These are phyloP conservation scores for Taurulus bubalis DNA, from an alignment of 2,113 vertebrate species.

Conservation along the genomic window DNA sequence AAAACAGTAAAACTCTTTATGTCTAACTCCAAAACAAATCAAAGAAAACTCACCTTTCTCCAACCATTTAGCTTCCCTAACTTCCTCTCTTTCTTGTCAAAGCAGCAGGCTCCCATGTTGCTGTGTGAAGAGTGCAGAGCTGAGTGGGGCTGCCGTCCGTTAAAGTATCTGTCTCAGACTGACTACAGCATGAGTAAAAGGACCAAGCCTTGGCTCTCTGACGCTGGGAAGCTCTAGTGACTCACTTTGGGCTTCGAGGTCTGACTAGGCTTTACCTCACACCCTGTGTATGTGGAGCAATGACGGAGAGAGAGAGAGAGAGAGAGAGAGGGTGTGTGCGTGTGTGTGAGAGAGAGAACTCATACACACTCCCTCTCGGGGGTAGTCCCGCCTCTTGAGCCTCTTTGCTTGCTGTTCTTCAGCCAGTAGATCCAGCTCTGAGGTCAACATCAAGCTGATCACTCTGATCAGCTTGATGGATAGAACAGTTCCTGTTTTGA, in stretches of 20 bases:
- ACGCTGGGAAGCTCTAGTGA: constrained; percentile 72
- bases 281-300: constrained; percentile 55
- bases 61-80: constrained; percentile 81
- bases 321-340: constrained; percentile 17
- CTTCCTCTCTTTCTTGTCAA: constrained; percentile 84
- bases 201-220: constrained; percentile 62
- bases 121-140: constrained; percentile 53
- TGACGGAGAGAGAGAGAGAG: constrained; percentile 2
- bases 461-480: constrained; percentile 15
- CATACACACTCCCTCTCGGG: constrained; percentile 61
- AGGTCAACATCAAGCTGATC: constrained; percentile 59
- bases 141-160: constrained; percentile 60
- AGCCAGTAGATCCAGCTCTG: constrained; percentile 43
- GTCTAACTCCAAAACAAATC: neutral
- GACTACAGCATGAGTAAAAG: constrained; percentile 69
- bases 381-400: constrained; percentile 66
- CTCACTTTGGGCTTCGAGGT: constrained; percentile 71
- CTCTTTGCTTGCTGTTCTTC: constrained; percentile 21
- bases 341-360: constrained; percentile 21
- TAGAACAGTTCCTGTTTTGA: constrained; percentile 32
- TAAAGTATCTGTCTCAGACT: constrained; percentile 63
- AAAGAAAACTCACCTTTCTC: constrained; percentile 79
- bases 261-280: constrained; percentile 77
- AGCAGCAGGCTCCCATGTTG: constrained; percentile 85
- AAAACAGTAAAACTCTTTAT: neutral